A percentile compares a stretch with the other conserved stretches of the same genome.
Conservation (phyloP, 2,113 vertebrate genomes). For the Burhinus bistriatus region DNA sequence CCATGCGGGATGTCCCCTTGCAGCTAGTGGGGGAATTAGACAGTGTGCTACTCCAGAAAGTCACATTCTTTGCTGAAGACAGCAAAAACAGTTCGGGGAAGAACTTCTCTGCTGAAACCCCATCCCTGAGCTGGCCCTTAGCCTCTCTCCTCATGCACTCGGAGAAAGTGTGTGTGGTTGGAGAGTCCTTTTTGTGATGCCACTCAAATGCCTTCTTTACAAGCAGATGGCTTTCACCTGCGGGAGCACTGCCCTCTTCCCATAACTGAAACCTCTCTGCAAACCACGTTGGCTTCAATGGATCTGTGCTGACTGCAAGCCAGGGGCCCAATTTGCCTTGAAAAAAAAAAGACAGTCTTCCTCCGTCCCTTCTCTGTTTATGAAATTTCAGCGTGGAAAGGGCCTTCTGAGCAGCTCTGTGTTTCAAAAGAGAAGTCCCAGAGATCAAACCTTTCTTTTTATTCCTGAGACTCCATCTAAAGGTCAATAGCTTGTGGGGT, state of each 20-base stretch:
- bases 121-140: neutral
- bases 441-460: slow-evolving; percentile 78
- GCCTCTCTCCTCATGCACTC: neutral
- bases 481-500: slow-evolving; percentile 53
- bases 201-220: neutral
- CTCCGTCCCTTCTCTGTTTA: neutral
- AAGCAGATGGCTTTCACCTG: neutral
- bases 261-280: neutral
- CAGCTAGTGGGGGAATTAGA: neutral
- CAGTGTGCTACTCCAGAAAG: neutral
- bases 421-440: slow-evolving; percentile 36
- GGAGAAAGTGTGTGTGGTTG: neutral
- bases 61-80: neutral
- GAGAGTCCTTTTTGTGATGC: neutral
- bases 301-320: neutral
- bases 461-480: slow-evolving; percentile 71
- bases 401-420: slow-evolving; percentile 9
- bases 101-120: neutral
- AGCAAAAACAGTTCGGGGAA: neutral
- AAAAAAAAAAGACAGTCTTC: neutral
- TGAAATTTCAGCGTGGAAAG: neutral
- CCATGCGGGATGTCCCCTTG: neutral
- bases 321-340: neutral
- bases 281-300: fast-evolving
- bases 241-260: neutral